phyloP scores from a whole-genome alignment of 2,888 invertebrate genomes.

The Andrena marginata region DNA sequence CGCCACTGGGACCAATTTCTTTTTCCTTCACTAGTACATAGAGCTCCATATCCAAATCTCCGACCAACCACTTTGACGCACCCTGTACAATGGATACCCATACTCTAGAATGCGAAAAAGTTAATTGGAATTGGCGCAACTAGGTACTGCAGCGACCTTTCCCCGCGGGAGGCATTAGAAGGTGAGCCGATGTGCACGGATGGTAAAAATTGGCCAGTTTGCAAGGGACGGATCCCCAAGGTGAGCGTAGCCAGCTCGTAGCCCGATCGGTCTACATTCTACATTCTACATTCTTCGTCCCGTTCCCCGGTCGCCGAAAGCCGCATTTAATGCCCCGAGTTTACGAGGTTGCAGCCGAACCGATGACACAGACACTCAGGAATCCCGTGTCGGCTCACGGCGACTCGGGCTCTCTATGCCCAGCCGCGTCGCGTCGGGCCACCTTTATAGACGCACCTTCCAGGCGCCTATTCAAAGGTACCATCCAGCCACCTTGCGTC shows the following conservation, averaged over 20 bases:
- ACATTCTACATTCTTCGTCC: slow-evolving; percentile 32
- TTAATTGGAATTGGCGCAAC: slow-evolving; percentile 3
- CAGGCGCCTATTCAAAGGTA: slow-evolving; percentile 69
- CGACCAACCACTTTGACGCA: background rate
- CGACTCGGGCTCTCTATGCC: slow-evolving; percentile 38
- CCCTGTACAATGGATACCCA: background rate
- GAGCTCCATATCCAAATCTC: background rate
- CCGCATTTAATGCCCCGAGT: slow-evolving; percentile 46
- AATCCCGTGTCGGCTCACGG: slow-evolving; percentile 54
- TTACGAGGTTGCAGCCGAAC: slow-evolving; percentile 59
- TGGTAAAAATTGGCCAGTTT: background rate
- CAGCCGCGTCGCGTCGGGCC: slow-evolving; percentile 29
- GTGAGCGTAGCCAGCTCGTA: background rate
- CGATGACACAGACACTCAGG: slow-evolving; percentile 69
- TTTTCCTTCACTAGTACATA: background rate
- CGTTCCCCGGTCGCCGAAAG: slow-evolving; percentile 29
- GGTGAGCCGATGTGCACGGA: background rate
- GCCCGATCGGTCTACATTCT: slow-evolving; percentile 40
- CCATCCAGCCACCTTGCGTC: slow-evolving; percentile 55
- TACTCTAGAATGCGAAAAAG: background rate
- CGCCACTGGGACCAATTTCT: too few relatives aligned
- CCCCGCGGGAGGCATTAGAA: slow-evolving; percentile 9
- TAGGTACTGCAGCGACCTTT: slow-evolving; percentile 5
- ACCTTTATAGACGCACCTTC: slow-evolving; percentile 55
- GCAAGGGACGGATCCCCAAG: background rate